A percentile compares a stretch with the other conserved stretches of the same genome.
Conservation (phyloP, 2,797 vertebrate genomes). For the Ctenosaura bakeri region DNA sequence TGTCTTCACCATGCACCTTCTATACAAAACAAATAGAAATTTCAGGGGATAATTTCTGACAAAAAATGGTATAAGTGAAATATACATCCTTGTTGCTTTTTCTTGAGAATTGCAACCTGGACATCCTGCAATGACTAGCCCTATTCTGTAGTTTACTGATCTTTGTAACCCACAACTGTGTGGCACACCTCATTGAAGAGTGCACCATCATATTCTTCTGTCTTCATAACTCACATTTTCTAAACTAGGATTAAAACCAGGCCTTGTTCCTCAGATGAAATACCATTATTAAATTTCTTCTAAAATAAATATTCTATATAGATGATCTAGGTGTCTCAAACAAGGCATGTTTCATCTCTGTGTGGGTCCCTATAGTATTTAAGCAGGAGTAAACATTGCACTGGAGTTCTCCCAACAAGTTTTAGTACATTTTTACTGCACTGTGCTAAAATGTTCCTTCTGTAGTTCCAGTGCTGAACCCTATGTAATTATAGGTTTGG, state of each 20-base stretch:
- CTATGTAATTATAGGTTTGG: constrained; percentile 25
- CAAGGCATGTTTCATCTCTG: not conserved
- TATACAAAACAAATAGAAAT: not conserved
- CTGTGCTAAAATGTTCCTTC: constrained; percentile 20
- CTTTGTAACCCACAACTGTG: not conserved
- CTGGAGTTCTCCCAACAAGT: not conserved
- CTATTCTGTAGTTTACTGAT: not conserved
- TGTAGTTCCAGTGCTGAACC: not conserved
- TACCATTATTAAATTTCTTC: not conserved
- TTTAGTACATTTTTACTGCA: constrained; percentile 1
- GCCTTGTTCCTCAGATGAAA: not conserved
- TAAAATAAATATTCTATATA: not conserved
- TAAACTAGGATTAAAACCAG: not conserved
- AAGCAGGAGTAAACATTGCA: not conserved
- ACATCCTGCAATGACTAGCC: no score
- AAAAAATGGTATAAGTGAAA: not conserved
- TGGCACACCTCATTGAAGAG: not conserved
- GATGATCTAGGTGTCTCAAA: not conserved
- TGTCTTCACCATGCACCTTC: not conserved
- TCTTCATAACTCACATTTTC: not conserved
- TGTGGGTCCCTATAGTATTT: not conserved
- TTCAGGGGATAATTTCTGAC: no score
- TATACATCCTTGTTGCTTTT: not conserved
- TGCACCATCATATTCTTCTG: not conserved
- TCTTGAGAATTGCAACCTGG: not conserved